Base-by-base conservation (phyloP, 2,888 invertebrate genomes). In the Rhodophaea formosa region DNA sequence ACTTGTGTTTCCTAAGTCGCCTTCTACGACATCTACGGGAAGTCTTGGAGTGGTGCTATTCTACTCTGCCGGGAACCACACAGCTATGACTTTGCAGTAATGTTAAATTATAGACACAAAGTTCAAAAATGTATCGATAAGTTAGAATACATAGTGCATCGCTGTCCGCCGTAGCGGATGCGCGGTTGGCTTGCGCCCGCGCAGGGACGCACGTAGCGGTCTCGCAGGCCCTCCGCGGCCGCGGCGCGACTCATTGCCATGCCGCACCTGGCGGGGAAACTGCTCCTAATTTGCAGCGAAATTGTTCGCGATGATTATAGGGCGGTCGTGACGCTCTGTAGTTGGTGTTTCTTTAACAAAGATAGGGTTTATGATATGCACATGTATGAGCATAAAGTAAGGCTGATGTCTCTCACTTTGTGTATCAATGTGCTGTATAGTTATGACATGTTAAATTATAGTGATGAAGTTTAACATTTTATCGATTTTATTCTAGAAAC, bases 191-290 rank as follows among this genome's bases (percentile, higher is more conserved):
- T 69, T 71, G 69, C 80, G 77, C 77, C 69, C 65, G 75, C 83
- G 72, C 73, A 73, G 69, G 68, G 79, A 74, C 69, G 72, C 82
- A 80, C 80, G 79, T 75, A 70, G 63, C 68, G 49, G 51, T 51
- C 51, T 63, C 70, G 12, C 17, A 35, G 35, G 39, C 1, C 17
- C 35, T 51, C 44, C 45, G 42, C 30, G 45, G 35, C 16, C 30
- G 16, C 39, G 53, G 30, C 46, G 58, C 59, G 56, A 55, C 52
- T 72, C 70, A 74, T 75, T 77, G 67, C 64, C 39, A 75, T 75
- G 71, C 76, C 60, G 59, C 74, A 76, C 74, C 75, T 75, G 75
- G 64, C 59, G 61, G 56, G 53, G 57, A 54, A 17, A 55, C 47
- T 53, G 57, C 59, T 23, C 16, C 59, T 53, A 53, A 53, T 42